These are phyloP conservation scores for Drosophila grimshawi DNA, from an alignment of 1,140 invertebrate species.

Conservation along the genomic window DNA sequence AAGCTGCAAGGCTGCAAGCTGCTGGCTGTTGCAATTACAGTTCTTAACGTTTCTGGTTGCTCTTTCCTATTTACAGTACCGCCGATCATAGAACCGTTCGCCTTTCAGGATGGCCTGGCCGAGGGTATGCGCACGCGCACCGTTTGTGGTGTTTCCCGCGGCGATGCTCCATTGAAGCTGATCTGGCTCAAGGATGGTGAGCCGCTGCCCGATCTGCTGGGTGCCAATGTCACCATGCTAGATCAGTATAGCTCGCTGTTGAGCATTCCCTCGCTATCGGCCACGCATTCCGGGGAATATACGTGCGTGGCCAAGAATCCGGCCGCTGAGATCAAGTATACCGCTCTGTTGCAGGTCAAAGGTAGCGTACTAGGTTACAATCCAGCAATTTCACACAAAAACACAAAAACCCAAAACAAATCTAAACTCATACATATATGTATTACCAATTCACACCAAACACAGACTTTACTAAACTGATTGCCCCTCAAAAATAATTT, in stretches of 20 bases:
- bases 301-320: slow-evolving; percentile 92
- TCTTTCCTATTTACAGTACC: slow-evolving; percentile 90
- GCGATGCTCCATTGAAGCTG: slow-evolving; percentile 90
- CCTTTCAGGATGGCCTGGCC: slow-evolving; percentile 91
- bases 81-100: slow-evolving; percentile 93
- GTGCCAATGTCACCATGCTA: slow-evolving; percentile 89
- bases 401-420: slow-evolving; percentile 7
- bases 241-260: slow-evolving; percentile 91
- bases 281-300: slow-evolving; percentile 91
- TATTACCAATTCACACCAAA: slow-evolving; percentile 12
- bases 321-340: slow-evolving; percentile 91
- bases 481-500: slow-evolving; percentile 67
- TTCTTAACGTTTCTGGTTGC: slow-evolving; percentile 85
- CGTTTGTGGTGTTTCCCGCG: slow-evolving; percentile 93
- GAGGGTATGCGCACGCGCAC: slow-evolving; percentile 94
- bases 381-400: slow-evolving; percentile 9
- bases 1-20: neutral
- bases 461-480: slow-evolving; percentile 50
- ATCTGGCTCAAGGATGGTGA: slow-evolving; percentile 92
- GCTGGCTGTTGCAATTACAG: slow-evolving; percentile 75
- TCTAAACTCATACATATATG: neutral
- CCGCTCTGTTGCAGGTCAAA: slow-evolving; percentile 92
- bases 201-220: slow-evolving; percentile 87
- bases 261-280: slow-evolving; percentile 90
- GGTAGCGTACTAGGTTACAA: slow-evolving; percentile 87